Evolutionary conservation across 2,797 vertebrate genomes (phyloP).

Genomic region (Aphelocoma californica): DNA sequence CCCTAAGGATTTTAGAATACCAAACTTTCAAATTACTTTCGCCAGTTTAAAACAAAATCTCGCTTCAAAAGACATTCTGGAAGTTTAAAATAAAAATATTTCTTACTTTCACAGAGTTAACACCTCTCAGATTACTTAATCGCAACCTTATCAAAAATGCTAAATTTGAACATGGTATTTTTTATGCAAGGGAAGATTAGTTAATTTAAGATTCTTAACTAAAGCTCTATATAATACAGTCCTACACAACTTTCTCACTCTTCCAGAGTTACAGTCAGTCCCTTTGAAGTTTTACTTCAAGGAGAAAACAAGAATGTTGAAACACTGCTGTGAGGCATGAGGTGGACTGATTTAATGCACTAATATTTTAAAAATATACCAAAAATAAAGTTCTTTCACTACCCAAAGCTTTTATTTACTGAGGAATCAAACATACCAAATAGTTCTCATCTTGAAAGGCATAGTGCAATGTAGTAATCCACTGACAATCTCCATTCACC

Average conservation of each 20-base stretch:
- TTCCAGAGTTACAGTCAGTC: not conserved
- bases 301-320: not conserved
- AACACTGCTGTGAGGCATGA: not conserved
- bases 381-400: slow-evolving; percentile 7
- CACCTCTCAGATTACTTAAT: not conserved
- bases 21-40: not conserved
- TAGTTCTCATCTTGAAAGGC: slow-evolving; percentile 98
- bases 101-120: not conserved
- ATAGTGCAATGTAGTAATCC: slow-evolving; percentile 96
- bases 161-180: not conserved
- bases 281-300: slow-evolving; percentile 27
- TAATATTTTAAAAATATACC: not conserved
- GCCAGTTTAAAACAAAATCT: not conserved
- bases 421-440: slow-evolving; percentile 79
- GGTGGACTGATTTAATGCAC: not conserved
- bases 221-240: not conserved
- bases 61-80: not conserved
- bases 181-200: not conserved
- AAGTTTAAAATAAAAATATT: not conserved
- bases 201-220: not conserved
- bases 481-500: slow-evolving; percentile 95
- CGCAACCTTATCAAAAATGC: not conserved
- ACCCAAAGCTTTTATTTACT: not conserved
- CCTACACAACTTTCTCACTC: not conserved
- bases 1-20: not conserved